Evolutionary conservation across 2,888 invertebrate species (phyloP).

Genomic region (Stenolophus ochropezus): DNA sequence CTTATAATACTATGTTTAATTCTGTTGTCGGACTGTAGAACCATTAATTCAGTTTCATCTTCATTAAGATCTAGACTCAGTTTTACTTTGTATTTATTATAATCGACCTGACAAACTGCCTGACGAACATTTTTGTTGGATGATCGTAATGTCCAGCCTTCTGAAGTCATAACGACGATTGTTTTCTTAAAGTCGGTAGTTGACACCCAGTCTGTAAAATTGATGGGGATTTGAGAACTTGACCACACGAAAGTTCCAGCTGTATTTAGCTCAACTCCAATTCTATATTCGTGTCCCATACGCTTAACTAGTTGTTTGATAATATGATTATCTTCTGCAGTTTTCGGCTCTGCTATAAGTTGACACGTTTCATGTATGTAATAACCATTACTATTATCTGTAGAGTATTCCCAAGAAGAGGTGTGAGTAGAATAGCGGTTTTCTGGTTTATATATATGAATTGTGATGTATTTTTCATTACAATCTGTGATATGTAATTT

Average conservation of each 20-base stretch:
- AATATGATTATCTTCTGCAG: constrained; percentile 19
- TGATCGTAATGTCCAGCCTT: constrained; percentile 11
- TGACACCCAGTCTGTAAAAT: constrained; percentile 27
- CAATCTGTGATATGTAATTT: background rate
- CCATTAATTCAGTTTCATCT: background rate
- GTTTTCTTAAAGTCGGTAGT: background rate
- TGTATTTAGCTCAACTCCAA: constrained; percentile 63
- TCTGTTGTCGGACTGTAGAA: background rate
- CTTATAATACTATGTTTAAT: background rate
- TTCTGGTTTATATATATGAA: constrained; percentile 17
- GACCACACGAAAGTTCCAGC: constrained; percentile 55
- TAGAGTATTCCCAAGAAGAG: background rate
- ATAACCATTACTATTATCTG: background rate
- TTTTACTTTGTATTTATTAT: background rate
- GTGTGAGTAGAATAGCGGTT: constrained; percentile 6
- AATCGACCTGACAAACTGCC: constrained; percentile 17
- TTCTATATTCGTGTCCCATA: constrained; percentile 61
- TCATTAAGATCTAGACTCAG: background rate
- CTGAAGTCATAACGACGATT: background rate
- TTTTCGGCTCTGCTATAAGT: constrained; percentile 60
- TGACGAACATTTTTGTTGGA: background rate
- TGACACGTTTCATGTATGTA: constrained; percentile 42
- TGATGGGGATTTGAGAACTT: background rate
- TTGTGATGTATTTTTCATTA: background rate
- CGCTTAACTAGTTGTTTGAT: constrained; percentile 59